Conservation (phyloP, 2,113 vertebrate genomes). For the Entelurus aequoreus region DNA sequence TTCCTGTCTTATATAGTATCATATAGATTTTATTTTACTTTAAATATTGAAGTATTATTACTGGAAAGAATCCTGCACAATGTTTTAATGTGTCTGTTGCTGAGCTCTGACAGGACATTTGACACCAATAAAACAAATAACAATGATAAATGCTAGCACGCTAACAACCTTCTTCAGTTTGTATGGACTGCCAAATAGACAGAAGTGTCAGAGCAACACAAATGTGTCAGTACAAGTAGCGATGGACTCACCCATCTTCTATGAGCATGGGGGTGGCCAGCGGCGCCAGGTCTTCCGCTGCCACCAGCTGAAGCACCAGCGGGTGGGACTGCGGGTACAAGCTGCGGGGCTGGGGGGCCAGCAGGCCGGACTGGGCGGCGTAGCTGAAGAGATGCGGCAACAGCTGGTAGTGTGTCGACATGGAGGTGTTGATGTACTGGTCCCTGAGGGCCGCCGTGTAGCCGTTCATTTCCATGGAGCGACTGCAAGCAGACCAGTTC, state of each 20-base stretch:
- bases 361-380: slow-evolving; percentile 81
- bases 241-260: slow-evolving; percentile 84
- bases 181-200: too few species aligned
- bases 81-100: too few species aligned
- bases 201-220: too few species aligned
- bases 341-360: slow-evolving; percentile 83
- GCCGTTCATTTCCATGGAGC: slow-evolving; percentile 91
- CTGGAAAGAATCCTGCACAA: too few species aligned
- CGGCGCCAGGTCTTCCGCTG: slow-evolving; percentile 88
- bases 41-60: too few species aligned
- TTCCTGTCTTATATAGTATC: too few species aligned
- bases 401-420: slow-evolving; percentile 90
- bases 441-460: slow-evolving; percentile 88
- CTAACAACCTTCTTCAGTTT: too few species aligned
- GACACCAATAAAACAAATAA: too few species aligned
- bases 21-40: too few species aligned
- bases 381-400: slow-evolving; percentile 95
- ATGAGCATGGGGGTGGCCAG: slow-evolving; percentile 93
- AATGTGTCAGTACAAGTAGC: not conserved
- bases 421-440: slow-evolving; percentile 88
- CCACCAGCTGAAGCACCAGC: slow-evolving; percentile 88
- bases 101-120: too few species aligned
- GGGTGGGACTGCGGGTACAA: slow-evolving; percentile 91
- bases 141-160: too few species aligned
- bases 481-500: slow-evolving; percentile 63